phyloP scores from a whole-genome alignment of 2,888 invertebrate genomes.

The Macaria notata region DNA sequence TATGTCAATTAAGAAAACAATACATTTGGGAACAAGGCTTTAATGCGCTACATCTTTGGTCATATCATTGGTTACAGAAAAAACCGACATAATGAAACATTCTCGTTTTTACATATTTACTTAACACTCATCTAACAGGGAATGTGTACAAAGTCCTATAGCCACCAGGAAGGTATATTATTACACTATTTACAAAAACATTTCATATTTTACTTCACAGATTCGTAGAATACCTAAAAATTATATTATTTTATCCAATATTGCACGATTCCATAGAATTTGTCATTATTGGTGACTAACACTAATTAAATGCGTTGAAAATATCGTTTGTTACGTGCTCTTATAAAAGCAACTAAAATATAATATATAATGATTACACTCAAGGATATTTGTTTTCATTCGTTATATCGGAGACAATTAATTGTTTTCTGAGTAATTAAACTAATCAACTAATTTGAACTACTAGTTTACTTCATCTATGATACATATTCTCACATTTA shows the following conservation, averaged over 20 bases:
- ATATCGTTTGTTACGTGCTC: not conserved
- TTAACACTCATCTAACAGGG: conserved; percentile 18
- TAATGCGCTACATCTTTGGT: conserved; percentile 85
- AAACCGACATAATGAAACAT: conserved; percentile 49
- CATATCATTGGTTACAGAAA: conserved; percentile 84
- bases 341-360: too few species aligned
- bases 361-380: too few species aligned
- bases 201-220: not conserved
- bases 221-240: too few species aligned
- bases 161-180: conserved; percentile 45
- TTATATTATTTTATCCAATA: conserved; percentile 1
- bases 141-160: conserved; percentile 29
- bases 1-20: conserved; percentile 44
- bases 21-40: conserved; percentile 69
- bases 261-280: conserved; percentile 8
- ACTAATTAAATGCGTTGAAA: conserved; percentile 3
- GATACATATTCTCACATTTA: conserved; percentile 58
- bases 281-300: conserved; percentile 4
- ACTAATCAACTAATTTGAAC: conserved; percentile 66
- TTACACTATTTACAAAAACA: conserved; percentile 10
- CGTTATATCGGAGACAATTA: too few species aligned
- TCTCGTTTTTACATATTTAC: conserved; percentile 24
- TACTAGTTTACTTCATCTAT: conserved; percentile 47
- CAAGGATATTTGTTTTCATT: too few species aligned
- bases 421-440: not conserved